Conservation (phyloP, 2,888 invertebrate species). For the Ernsta delagoae region DNA sequence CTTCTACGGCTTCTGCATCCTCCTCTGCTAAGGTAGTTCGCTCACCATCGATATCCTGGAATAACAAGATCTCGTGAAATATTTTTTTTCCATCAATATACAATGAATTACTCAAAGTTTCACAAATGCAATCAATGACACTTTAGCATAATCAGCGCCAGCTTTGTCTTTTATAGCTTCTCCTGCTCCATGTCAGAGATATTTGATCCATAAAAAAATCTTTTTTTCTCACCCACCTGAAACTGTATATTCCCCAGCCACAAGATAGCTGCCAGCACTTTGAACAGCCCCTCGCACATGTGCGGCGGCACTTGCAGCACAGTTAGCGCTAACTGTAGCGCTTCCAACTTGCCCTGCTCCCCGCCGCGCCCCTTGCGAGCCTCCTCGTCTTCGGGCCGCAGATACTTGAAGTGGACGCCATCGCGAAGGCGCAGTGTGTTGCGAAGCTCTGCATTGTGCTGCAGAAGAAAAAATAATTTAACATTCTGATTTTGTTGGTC, state of each 20-base stretch:
- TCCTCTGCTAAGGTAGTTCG: slow-evolving; percentile 89
- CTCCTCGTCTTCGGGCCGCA: slow-evolving; percentile 91
- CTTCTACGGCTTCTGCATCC: slow-evolving; percentile 89
- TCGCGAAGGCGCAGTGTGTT: slow-evolving; percentile 90
- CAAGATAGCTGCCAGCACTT: slow-evolving; percentile 93
- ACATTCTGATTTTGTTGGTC: too few relatives aligned
- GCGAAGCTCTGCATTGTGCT: slow-evolving; percentile 90
- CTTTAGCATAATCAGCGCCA: slow-evolving; percentile 91
- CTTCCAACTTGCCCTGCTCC: slow-evolving; percentile 88
- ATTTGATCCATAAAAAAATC: background rate
- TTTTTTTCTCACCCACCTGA: slow-evolving; percentile 71
- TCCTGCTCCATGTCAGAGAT: slow-evolving; percentile 51
- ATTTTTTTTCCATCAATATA: too few relatives aligned
- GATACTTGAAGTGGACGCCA: slow-evolving; percentile 91
- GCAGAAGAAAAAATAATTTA: background rate
- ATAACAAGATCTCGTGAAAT: background rate
- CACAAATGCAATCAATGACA: too few relatives aligned
- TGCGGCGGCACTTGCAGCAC: slow-evolving; percentile 94
- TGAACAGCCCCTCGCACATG: slow-evolving; percentile 95
- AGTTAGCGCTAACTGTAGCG: slow-evolving; percentile 94
- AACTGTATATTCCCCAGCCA: slow-evolving; percentile 96
- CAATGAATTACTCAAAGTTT: too few relatives aligned
- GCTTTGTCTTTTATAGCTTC: slow-evolving; percentile 89
- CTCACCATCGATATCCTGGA: slow-evolving; percentile 93
- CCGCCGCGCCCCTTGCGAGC: slow-evolving; percentile 61